Base-by-base conservation (phyloP, 1,140 invertebrate genomes). In the Zaprionus inermis region DNA sequence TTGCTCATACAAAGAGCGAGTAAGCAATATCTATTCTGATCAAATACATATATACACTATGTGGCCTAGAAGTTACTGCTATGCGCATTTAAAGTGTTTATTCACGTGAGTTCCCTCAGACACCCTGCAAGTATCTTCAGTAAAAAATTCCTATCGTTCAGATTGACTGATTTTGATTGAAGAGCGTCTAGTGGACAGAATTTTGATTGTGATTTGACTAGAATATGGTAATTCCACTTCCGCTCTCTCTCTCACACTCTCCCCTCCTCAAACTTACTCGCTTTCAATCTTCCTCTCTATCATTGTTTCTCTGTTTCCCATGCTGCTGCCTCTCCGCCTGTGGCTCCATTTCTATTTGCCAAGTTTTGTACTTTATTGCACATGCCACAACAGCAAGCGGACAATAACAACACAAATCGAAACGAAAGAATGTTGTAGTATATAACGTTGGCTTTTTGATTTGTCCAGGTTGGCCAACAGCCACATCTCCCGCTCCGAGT, bases 181-280 rank as follows among this genome's bases (percentile, higher is more conserved):
- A 75, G 64, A 70, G 71, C 80, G 38, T 76, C 64, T 46, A 72
- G 68, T 61, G 79, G 65, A 76, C 77, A 73, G 79, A 52, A 76
- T 82, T 79, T 76, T 77, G 83, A 76, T 78, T 89, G 74, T 78
- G 75, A 89, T 89, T 89, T 89, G 84, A 89, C 84, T 89, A 57
- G 84, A 89, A 86, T 89, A 89, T 84, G 84, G 84, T 88, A 89
- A 83, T 88, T 83, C 73, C 74, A 51, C 36, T 72, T 61, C 24
- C 57, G 57, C 44, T 18, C 12, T 57, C 0, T 14, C 10, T 46
- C 7, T 22, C 55, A 30, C 28, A 28, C 28, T 28, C 28, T 28
- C 24, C 3, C 3, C 24, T 5, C 24, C 24, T 28, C 24, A 28
- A 3, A 28, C 24, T 28, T 5, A 38, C 14, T 11, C 14, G 3